phyloP scores from a whole-genome alignment of 2,888 invertebrate species.

The Lasioglossum marginatum region DNA sequence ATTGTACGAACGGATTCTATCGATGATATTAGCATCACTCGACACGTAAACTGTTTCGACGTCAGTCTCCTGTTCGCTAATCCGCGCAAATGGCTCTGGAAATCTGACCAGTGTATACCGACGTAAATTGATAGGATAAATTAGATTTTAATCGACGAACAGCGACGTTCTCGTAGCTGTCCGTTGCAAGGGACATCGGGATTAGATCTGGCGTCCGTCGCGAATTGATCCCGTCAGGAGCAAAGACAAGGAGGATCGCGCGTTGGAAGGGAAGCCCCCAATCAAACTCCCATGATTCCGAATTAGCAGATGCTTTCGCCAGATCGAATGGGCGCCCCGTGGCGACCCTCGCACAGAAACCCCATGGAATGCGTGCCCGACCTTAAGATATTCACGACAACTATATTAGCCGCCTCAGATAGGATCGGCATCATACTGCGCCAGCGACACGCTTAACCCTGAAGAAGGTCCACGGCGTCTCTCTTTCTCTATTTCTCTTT shows the following conservation, averaged over 20 bases:
- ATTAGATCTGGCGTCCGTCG: slow-evolving; percentile 5
- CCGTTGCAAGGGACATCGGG: background rate
- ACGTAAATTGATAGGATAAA: background rate
- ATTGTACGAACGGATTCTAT: too few relatives aligned
- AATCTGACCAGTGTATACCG: background rate
- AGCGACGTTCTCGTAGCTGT: background rate
- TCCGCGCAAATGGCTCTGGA: background rate
- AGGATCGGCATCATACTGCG: slow-evolving; percentile 84
- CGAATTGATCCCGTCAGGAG: slow-evolving; percentile 4
- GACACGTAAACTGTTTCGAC: background rate
- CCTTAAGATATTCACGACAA: slow-evolving; percentile 84
- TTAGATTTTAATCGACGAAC: background rate
- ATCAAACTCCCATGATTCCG: slow-evolving; percentile 84
- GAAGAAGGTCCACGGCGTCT: slow-evolving; percentile 58
- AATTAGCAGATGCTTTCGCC: slow-evolving; percentile 85
- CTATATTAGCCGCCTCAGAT: slow-evolving; percentile 84
- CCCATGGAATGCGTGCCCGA: slow-evolving; percentile 80
- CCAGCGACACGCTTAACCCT: slow-evolving; percentile 79
- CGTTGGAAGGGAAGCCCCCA: slow-evolving; percentile 71
- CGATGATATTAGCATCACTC: too few relatives aligned
- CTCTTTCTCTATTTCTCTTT: background rate
- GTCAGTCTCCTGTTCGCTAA: background rate
- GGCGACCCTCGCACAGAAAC: slow-evolving; percentile 80
- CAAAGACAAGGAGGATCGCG: slow-evolving; percentile 15
- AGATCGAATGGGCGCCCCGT: slow-evolving; percentile 84